Base-by-base conservation (phyloP, 1,140 invertebrate species). In the Drosophila athabasca region DNA sequence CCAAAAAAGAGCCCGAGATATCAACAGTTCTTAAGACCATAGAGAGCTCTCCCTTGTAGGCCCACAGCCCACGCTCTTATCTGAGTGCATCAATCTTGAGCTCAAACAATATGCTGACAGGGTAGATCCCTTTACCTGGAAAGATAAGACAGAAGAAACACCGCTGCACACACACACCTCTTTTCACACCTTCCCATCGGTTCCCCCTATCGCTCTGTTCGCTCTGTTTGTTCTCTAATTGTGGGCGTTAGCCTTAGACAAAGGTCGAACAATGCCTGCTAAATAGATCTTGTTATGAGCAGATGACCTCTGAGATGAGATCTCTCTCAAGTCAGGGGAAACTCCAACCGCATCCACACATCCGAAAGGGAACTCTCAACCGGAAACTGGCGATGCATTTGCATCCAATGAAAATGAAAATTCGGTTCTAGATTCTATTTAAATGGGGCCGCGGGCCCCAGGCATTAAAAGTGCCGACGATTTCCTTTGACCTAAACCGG, bases 71-170 rank as follows among this genome's bases (percentile, higher is more conserved):
- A 73, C 61, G 26, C 39, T 15, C 13, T 75, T 76, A 66, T 79
- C 76, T 61, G 43, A 45, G 45, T 53, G 76, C 76, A 83, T 83
- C 80, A 83, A 84, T 83, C 76, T 76, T 70, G 35, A 45, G 22
- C 31, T 15, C n/a, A 45, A 54, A 69, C 70, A 62, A 68, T 46
- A 41, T 44, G 45, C 77, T 62, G 73, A 76, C 78, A 81, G 43
- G 35, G 45, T 48, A 43, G 68, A 60, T 51, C 31, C 39, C 50
- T 58, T 64, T 76, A 68, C 81, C 60, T 55, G 72, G 62, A 68
- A 72, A 67, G 65, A 84, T 84, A 79, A 78, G 61, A 60, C 48
- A 44, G 29, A 43, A 35, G 45, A 48, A 54, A 7, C 35, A 11
- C 65, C 22, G 64, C 31, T 46, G 50, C 17, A 29, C 26, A 29